Evolutionary conservation across 2,888 invertebrate species (phyloP).

Genomic region (Philopedon plagiatum): DNA sequence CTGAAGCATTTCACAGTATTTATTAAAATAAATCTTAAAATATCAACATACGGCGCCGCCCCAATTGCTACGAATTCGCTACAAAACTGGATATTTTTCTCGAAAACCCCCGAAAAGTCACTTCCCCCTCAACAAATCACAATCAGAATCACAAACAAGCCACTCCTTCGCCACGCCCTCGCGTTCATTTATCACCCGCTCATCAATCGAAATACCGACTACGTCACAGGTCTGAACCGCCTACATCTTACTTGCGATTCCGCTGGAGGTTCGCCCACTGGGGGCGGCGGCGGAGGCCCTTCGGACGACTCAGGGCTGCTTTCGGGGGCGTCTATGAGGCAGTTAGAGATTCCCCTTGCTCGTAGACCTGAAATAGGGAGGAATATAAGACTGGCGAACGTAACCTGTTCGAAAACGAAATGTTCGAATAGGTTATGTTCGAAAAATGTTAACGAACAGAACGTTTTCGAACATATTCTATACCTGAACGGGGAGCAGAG

Average conservation of each 20-base stretch:
- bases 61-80: background rate
- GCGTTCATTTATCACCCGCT: background rate
- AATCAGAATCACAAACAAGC: conserved; percentile 13
- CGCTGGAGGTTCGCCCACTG: conserved; percentile 64
- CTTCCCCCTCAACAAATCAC: conserved; percentile 22
- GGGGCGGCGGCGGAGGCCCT: conserved; percentile 64
- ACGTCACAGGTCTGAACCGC: conserved; percentile 67
- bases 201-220: conserved; percentile 54
- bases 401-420: conserved; percentile 28
- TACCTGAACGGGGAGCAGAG: conserved; percentile 42
- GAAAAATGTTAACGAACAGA: conserved; percentile 5
- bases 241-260: conserved; percentile 67
- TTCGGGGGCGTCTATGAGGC: conserved; percentile 66
- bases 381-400: background rate
- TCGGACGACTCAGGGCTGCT: conserved; percentile 65
- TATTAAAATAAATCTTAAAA: conserved; percentile 1
- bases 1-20: background rate
- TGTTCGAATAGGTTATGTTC: conserved; percentile 26
- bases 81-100: background rate
- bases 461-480: conserved; percentile 25
- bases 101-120: background rate
- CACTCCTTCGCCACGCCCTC: background rate
- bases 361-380: conserved; percentile 61
- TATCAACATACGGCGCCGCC: background rate
- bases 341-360: conserved; percentile 67